Conservation (phyloP, 2,113 vertebrate genomes). For the Tupaia tana region DNA sequence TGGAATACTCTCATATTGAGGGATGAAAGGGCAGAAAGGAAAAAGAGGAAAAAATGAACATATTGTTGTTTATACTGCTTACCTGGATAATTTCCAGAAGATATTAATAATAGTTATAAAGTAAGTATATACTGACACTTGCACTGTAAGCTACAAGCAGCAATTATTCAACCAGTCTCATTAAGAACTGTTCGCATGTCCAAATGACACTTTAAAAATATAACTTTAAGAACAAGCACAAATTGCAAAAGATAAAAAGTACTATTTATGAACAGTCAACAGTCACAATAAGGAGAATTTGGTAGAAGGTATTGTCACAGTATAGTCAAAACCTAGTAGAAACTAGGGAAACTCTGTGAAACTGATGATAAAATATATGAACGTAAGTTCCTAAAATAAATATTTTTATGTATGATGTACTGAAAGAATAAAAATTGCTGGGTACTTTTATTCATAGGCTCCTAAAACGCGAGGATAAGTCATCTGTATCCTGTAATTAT, state of each 20-base stretch:
- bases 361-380: background rate
- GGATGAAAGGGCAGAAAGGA: background rate
- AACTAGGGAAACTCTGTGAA: background rate
- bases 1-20: background rate
- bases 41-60: background rate
- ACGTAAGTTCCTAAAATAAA: slow-evolving; percentile 3
- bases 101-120: slow-evolving; percentile 20
- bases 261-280: background rate
- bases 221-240: background rate
- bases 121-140: background rate
- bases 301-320: background rate
- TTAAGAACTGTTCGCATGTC: background rate
- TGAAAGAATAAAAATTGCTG: background rate
- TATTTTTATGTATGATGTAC: background rate
- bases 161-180: slow-evolving; percentile 31
- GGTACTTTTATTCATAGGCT: background rate
- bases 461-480: background rate
- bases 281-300: background rate
- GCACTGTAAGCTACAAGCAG: background rate
- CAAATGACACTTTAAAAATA: slow-evolving; percentile 35
- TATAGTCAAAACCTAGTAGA: background rate
- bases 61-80: background rate
- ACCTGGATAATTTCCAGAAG: slow-evolving; percentile 18
- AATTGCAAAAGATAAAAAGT: background rate
- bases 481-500: slow-evolving; percentile 32